Conservation (phyloP, 2,113 vertebrate genomes). For the Prunella himalayana region DNA sequence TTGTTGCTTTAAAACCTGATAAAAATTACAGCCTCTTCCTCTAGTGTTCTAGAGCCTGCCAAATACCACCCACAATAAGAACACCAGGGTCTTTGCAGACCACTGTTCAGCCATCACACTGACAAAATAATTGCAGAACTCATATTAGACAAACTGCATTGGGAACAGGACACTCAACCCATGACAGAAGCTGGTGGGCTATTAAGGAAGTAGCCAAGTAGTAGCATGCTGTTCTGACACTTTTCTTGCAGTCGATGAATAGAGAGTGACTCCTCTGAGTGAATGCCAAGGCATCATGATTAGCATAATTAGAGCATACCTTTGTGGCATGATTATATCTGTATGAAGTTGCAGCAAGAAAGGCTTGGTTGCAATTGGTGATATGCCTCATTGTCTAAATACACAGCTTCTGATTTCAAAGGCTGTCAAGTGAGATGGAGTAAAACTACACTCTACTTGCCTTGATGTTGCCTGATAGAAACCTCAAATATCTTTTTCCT, state of each 20-base stretch:
- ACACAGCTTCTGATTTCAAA: neutral
- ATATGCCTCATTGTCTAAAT: conserved; percentile 13
- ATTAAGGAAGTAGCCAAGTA: conserved; percentile 70
- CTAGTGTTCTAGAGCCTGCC: conserved; percentile 9
- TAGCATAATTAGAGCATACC: conserved; percentile 69
- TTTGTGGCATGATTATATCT: conserved; percentile 44
- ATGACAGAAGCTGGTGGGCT: conserved; percentile 67
- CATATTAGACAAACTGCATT: conserved; percentile 57
- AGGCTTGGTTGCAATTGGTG: conserved; percentile 36
- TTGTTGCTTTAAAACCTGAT: neutral
- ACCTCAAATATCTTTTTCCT: neutral
- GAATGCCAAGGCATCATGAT: conserved; percentile 50
- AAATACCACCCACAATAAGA: conserved; percentile 37
- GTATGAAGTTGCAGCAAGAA: conserved; percentile 22
- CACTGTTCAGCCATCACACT: conserved; percentile 51
- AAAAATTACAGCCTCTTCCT: conserved; percentile 23
- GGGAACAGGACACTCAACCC: conserved; percentile 60
- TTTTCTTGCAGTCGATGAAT: conserved; percentile 27
- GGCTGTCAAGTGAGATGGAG: neutral
- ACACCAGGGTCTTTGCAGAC: conserved; percentile 22
- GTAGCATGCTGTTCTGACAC: conserved; percentile 68
- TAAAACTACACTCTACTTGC: neutral
- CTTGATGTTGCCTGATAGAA: neutral
- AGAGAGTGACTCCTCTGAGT: conserved; percentile 48
- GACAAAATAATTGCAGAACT: conserved; percentile 76